Conservation (phyloP, 1,140 invertebrate genomes). For the Ptiloglossa arizonensis region DNA sequence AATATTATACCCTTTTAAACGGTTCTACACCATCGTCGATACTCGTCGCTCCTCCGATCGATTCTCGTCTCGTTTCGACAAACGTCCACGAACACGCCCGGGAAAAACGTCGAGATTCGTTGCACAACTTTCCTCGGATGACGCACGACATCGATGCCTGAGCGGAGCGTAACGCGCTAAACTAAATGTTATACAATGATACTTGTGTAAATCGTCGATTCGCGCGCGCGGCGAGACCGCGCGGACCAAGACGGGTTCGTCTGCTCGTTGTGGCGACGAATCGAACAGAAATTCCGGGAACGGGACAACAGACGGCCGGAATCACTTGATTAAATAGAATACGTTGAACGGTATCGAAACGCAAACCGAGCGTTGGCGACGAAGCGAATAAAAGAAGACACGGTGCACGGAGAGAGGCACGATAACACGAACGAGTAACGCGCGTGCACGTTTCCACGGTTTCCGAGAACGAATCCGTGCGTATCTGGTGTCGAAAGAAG, state of each 20-base stretch:
- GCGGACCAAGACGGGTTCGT: neutral
- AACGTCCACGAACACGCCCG: neutral
- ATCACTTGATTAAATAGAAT: constrained; percentile 51
- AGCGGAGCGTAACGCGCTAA: constrained; percentile 21
- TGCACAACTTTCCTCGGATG: constrained; percentile 38
- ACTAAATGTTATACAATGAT: constrained; percentile 42
- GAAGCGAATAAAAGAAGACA: neutral
- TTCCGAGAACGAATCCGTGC: neutral
- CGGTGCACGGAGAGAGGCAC: neutral
- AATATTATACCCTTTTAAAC: no score
- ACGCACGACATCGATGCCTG: constrained; percentile 50
- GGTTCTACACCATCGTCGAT: no score
- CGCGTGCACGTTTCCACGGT: neutral
- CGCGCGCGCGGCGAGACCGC: neutral
- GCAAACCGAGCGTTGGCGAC: neutral
- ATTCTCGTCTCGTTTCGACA: neutral
- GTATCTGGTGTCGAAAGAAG: neutral
- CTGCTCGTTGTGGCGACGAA: neutral
- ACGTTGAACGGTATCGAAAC: constrained; percentile 33
- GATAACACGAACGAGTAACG: neutral
- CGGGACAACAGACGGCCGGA: neutral
- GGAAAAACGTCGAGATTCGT: neutral
- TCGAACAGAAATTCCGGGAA: constrained; percentile 14
- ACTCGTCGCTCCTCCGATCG: no score
- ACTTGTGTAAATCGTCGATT: constrained; percentile 10